A percentile compares a stretch with the other conserved stretches of the same genome.
Evolutionary conservation across 2,113 vertebrate species (phyloP).

Genomic region (Nansenia antarctica): DNA sequence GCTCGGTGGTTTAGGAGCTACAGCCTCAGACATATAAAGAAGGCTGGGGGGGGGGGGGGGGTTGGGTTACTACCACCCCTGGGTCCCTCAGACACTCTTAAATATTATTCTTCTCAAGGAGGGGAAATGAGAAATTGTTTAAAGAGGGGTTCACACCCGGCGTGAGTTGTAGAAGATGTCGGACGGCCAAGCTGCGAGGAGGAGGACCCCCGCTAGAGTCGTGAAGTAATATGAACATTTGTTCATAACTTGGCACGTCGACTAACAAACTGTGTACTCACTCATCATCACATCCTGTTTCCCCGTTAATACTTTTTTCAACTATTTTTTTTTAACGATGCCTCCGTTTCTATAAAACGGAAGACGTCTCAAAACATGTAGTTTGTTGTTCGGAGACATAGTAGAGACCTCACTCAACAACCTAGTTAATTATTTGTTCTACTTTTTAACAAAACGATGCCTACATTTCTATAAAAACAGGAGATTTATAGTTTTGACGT

Average conservation of each 20-base stretch:
- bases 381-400: neutral
- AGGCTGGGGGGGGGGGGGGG: constrained; percentile 3
- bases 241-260: neutral
- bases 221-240: neutral
- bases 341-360: neutral
- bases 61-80: constrained; percentile 21
- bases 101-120: constrained; percentile 41
- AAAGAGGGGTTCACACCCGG: neutral
- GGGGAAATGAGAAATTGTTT: constrained; percentile 37
- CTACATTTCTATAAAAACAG: neutral
- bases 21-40: constrained; percentile 14
- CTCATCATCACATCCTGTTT: too few relatives aligned
- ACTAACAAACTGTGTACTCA: neutral
- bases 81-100: constrained; percentile 15
- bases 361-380: too few relatives aligned
- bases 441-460: neutral
- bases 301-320: neutral
- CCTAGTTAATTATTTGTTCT: too few relatives aligned
- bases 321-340: neutral
- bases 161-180: neutral
- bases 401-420: neutral
- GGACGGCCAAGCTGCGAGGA: neutral
- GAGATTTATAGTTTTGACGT: too few relatives aligned
- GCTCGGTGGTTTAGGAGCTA: constrained; percentile 13
- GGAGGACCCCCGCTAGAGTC: neutral